Percentiles rank a stretch among this genome's conserved stretches.
Conservation (phyloP, 2,797 vertebrate genomes). For the Podarcis siculus region DNA sequence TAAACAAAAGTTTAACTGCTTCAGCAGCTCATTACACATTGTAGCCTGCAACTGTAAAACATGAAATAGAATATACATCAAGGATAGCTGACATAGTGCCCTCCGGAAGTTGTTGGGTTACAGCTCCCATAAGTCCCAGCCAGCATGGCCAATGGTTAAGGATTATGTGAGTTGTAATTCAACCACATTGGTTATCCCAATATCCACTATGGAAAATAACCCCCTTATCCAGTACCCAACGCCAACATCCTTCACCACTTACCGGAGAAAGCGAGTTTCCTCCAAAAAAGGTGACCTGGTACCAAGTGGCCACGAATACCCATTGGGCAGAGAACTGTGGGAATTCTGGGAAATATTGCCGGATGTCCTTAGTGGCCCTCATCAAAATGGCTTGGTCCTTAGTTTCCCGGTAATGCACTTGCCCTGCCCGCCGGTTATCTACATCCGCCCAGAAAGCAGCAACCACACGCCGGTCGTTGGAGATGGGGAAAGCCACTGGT, state of each 20-base stretch:
- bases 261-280: constrained; percentile 91
- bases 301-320: constrained; percentile 93
- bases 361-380: constrained; percentile 84
- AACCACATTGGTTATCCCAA: not conserved
- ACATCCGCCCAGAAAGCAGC: constrained; percentile 97
- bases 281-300: constrained; percentile 95
- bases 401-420: constrained; percentile 91
- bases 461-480: constrained; percentile 93
- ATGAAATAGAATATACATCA: not conserved
- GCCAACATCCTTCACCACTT: constrained; percentile 61
- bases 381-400: constrained; percentile 79
- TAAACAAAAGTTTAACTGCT: not conserved
- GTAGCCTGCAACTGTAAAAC: not conserved
- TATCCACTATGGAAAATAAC: not conserved
- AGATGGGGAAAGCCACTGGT: constrained; percentile 94
- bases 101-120: too few relatives aligned
- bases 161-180: not conserved
- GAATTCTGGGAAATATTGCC: constrained; percentile 89
- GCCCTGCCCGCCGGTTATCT: constrained; percentile 90
- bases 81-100: not conserved
- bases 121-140: too few relatives aligned
- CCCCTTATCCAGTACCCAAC: not conserved
- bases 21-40: not conserved
- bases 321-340: constrained; percentile 86
- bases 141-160: too few relatives aligned